Base-by-base conservation (phyloP, 1,140 invertebrate species). In the Microplitis mediator region DNA sequence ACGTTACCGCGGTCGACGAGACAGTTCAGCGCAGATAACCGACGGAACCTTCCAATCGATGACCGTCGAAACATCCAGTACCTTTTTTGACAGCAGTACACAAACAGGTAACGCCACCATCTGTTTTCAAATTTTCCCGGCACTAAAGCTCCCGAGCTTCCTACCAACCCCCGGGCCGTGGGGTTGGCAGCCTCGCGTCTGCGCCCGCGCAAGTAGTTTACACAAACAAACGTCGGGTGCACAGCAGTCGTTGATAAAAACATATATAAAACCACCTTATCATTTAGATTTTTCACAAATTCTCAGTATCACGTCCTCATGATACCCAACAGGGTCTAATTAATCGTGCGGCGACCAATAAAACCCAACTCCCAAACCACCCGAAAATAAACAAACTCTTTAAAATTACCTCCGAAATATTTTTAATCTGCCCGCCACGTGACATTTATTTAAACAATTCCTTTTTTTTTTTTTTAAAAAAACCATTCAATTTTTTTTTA, bases 41-140 rank as follows among this genome's bases (percentile, higher is more conserved):
- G 95, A 97, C 79, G 95, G 95, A 4, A 96, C 95, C n/a, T 91
- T 96, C 68, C 94, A 93, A 5, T 94, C 95, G 13, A 97, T 96
- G 95, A 96, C 95, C 0, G 94, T 96, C 4, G 95, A 97, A 83
- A 96, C 95, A 1, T 95, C 95, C 1, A 95, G 94, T 82, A 95
- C 95, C 0, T 95, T 96, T 84, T 97, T 96, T 81, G 95, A 97
- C 86, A 95, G 94, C 71, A 95, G 94, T 82, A 96, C 95, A 4
- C 95, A 96, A 87, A 96, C 95, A 86, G 95, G 95, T 96, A 84
- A 93, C 93, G 88, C 13, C 72, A 71, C 76, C 70, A 75, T 77
- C 77, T 78, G 79, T 79, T 80, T 72, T 72, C 45, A 60, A 74
- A 61, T 75, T 45, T 70, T 63, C 68, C 68, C 58, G 68, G 35